phyloP scores from a whole-genome alignment of 1,140 invertebrate species.

The Eupeodes corollae region DNA sequence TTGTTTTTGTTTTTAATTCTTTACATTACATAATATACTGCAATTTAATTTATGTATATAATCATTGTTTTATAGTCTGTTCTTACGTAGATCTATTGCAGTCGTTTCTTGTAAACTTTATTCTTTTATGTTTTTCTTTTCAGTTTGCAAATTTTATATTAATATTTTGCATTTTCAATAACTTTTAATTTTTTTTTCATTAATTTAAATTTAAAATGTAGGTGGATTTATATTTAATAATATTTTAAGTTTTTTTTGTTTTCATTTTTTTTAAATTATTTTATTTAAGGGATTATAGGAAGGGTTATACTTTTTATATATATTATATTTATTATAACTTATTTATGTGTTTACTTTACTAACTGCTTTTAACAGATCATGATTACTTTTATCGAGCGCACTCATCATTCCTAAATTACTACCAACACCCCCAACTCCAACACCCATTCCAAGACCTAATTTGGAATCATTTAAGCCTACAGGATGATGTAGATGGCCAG shows the following conservation, averaged over 20 bases:
- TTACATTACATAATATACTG: too few species aligned
- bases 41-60: too few species aligned
- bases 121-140: too few species aligned
- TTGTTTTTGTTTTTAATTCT: too few species aligned
- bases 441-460: constrained; percentile 29
- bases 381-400: constrained; percentile 45
- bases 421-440: constrained; percentile 21
- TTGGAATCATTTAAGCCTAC: constrained; percentile 37
- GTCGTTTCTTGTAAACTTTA: too few species aligned
- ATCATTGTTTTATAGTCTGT: too few species aligned
- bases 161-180: too few species aligned
- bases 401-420: constrained; percentile 39
- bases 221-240: background rate
- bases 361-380: constrained; percentile 47
- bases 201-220: too few species aligned
- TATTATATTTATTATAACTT: background rate
- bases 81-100: too few species aligned
- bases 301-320: background rate
- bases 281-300: background rate
- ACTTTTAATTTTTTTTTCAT: too few species aligned
- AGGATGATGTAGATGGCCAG: constrained; percentile 34
- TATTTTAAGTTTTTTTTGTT: background rate
- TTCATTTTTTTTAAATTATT: background rate
- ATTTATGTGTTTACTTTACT: constrained; percentile 48
- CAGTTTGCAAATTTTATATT: too few species aligned